These are phyloP conservation scores for Pegoplata infirma DNA, from an alignment of 2,888 invertebrate genomes.

Conservation along the genomic window DNA sequence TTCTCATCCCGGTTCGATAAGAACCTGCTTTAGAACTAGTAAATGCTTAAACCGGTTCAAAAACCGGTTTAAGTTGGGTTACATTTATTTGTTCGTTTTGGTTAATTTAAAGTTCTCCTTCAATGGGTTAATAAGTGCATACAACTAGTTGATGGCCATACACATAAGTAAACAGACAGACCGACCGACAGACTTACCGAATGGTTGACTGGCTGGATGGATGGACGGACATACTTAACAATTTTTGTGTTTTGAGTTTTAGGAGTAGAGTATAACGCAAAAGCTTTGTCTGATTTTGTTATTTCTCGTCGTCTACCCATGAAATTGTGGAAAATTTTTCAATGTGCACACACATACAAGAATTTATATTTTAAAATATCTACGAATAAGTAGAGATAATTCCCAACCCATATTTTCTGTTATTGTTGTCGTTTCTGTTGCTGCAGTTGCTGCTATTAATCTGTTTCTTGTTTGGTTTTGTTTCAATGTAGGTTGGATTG, in stretches of 20 bases:
- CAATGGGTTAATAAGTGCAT: constrained; percentile 45
- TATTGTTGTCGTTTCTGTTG: constrained; percentile 25
- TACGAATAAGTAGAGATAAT: constrained; percentile 51
- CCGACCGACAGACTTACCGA: neutral
- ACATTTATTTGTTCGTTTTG: no score
- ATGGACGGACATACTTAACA: constrained; percentile 15
- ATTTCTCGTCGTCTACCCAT: constrained; percentile 29
- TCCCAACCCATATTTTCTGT: constrained; percentile 55
- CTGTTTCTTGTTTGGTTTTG: constrained; percentile 46
- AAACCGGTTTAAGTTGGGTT: no score
- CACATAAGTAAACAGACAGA: constrained; percentile 1
- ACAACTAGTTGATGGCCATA: constrained; percentile 45
- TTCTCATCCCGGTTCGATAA: no score
- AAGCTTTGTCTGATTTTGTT: constrained; percentile 28
- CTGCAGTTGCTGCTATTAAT: constrained; percentile 31
- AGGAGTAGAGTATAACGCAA: constrained; percentile 48
- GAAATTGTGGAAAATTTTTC: constrained; percentile 57
- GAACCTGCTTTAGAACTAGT: no score
- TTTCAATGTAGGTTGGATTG: constrained; percentile 35
- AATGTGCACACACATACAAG: no score
- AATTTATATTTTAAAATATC: constrained; percentile 32
- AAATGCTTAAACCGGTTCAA: no score
- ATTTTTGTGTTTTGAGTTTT: constrained; percentile 41
- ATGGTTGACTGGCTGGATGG: neutral
- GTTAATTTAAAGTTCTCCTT: no score